Percentiles rank a stretch among this genome's conserved stretches.
Conservation (phyloP, 1,140 invertebrate genomes). For the Eueides isabella region DNA sequence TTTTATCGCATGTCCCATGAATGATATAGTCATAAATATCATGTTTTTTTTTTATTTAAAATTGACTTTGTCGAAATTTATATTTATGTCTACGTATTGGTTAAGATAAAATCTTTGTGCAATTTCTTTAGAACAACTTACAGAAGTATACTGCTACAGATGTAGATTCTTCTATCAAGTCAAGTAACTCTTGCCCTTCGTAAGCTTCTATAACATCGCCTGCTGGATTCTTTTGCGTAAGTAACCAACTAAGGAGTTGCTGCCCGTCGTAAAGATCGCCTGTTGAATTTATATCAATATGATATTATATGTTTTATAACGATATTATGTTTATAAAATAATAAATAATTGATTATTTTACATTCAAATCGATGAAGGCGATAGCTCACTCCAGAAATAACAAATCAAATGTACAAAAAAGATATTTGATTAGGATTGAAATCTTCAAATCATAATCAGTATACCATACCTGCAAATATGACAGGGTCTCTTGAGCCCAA, state of each 20-base stretch:
- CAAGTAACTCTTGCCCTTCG: constrained; percentile 91
- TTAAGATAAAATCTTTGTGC: too few relatives aligned
- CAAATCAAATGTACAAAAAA: too few relatives aligned
- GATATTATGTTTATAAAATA: too few relatives aligned
- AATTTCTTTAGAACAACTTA: constrained; percentile 82
- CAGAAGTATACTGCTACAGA: constrained; percentile 96
- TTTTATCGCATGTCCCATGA: background rate
- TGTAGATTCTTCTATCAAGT: constrained; percentile 91
- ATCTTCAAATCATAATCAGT: background rate
- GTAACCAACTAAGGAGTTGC: constrained; percentile 93
- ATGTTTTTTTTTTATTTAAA: background rate
- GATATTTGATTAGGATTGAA: too few relatives aligned
- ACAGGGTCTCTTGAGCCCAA: constrained; percentile 94
- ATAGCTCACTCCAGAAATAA: too few relatives aligned
- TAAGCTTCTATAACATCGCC: constrained; percentile 95
- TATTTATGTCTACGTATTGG: too few relatives aligned
- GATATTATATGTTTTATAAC: background rate
- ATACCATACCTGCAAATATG: constrained; percentile 92
- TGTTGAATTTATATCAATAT: constrained; percentile 57
- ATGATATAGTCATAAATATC: background rate
- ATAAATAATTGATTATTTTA: too few relatives aligned
- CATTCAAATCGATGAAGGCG: too few relatives aligned
- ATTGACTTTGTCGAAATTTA: background rate
- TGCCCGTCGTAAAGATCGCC: constrained; percentile 95
- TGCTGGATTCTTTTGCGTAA: constrained; percentile 94